These are phyloP conservation scores for Dorcus hopei DNA, from an alignment of 2,888 invertebrate genomes.

Conservation along the genomic window DNA sequence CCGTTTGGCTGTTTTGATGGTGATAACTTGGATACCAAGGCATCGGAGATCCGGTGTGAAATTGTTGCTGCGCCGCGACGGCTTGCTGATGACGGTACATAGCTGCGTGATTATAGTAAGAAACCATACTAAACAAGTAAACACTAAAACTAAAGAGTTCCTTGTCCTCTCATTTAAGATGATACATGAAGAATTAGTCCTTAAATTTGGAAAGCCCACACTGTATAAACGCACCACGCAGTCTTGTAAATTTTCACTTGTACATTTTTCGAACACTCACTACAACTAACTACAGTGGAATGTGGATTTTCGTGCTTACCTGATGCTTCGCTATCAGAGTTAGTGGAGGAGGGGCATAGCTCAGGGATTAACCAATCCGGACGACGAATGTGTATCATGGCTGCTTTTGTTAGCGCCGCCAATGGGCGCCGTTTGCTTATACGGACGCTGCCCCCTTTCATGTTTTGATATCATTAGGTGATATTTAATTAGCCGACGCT, in stretches of 20 bases:
- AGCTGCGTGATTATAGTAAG: conserved; percentile 67
- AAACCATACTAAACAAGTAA: conserved; percentile 58
- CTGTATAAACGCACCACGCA: conserved; percentile 5
- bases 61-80: conserved; percentile 51
- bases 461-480: conserved; percentile 8
- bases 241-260: no score
- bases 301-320: conserved; percentile 20
- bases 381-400: conserved; percentile 34
- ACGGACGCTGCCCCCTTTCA: conserved; percentile 1
- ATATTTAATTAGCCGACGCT: conserved; percentile 11
- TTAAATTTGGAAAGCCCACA: background rate
- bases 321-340: conserved; percentile 11
- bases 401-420: conserved; percentile 31
- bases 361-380: conserved; percentile 31
- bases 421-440: conserved; percentile 24
- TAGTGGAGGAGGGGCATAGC: conserved; percentile 18
- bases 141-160: conserved; percentile 4
- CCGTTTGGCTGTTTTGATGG: conserved; percentile 46
- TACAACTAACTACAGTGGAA: conserved; percentile 2
- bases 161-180: conserved; percentile 2
- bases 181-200: background rate
- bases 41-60: conserved; percentile 36
- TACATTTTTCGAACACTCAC: background rate
- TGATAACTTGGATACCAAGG: conserved; percentile 53
- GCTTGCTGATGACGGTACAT: conserved; percentile 34